A percentile compares a stretch with the other conserved stretches of the same genome.
Evolutionary conservation across 2,888 invertebrate species (phyloP).

Genomic region (Platerodrilus igneus): DNA sequence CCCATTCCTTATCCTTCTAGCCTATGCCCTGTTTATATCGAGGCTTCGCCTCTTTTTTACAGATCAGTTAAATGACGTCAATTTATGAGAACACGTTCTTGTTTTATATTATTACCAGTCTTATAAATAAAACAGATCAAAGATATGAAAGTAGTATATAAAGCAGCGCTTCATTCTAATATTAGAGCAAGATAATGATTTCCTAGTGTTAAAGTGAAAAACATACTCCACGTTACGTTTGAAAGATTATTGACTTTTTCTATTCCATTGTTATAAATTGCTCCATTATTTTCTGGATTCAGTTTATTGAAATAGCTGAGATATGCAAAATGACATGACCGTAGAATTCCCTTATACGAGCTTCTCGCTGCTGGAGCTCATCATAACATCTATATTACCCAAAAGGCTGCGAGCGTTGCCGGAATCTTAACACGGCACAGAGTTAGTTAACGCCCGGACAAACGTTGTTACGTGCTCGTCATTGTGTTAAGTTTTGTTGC

Average conservation of each 20-base stretch:
- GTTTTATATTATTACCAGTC: conserved; percentile 14
- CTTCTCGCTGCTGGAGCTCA: conserved; percentile 24
- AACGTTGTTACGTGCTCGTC: conserved; percentile 30
- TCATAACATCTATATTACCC: conserved; percentile 32
- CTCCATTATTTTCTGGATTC: conserved; percentile 23
- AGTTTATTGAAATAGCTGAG: conserved; percentile 26
- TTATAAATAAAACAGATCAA: too few species aligned
- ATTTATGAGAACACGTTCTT: conserved; percentile 15
- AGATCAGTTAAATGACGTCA: conserved; percentile 13
- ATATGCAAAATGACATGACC: conserved; percentile 24
- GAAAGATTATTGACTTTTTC: conserved; percentile 6
- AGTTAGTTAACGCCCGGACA: conserved; percentile 32
- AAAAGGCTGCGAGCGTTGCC: conserved; percentile 21
- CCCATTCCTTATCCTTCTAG: conserved; percentile 33
- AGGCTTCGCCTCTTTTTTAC: conserved; percentile 25
- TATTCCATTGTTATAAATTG: conserved; percentile 16
- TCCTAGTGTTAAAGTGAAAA: too few species aligned
- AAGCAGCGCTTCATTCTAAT: too few species aligned
- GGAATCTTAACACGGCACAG: conserved; percentile 27
- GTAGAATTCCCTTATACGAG: not conserved
- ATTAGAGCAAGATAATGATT: too few species aligned
- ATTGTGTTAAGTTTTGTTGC: conserved; percentile 27
- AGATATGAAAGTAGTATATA: too few species aligned
- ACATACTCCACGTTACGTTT: too few species aligned
- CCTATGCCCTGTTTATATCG: conserved; percentile 42